phyloP scores from a whole-genome alignment of 2,888 invertebrate species.

The Disparrhopalites patrizii region DNA sequence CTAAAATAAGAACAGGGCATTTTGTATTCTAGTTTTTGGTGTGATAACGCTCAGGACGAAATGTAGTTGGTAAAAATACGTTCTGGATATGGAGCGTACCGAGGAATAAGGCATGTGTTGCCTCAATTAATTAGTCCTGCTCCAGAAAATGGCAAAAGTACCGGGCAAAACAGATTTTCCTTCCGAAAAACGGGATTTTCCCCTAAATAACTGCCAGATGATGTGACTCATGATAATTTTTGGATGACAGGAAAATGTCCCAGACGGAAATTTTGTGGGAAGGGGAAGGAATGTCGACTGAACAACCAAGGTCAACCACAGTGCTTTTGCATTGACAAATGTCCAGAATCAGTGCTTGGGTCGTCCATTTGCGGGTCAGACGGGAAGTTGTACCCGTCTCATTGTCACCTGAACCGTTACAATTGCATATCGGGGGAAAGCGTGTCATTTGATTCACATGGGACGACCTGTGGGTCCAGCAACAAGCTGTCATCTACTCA shows the following conservation, averaged over 20 bases:
- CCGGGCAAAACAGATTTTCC: too few relatives aligned
- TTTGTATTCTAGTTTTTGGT: too few relatives aligned
- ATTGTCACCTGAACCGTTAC: constrained; percentile 43
- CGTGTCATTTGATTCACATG: constrained; percentile 10
- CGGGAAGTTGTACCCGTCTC: constrained; percentile 34
- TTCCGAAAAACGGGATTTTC: too few relatives aligned
- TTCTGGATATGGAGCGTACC: too few relatives aligned
- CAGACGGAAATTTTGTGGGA: constrained; percentile 36
- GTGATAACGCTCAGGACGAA: too few relatives aligned
- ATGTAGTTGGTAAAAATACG: too few relatives aligned
- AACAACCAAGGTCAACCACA: constrained; percentile 39
- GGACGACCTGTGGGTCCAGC: constrained; percentile 26
- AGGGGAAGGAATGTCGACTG: constrained; percentile 44
- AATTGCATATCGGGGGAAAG: constrained; percentile 29
- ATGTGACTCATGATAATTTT: too few relatives aligned
- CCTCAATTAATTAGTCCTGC: too few relatives aligned
- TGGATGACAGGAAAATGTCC: constrained; percentile 31
- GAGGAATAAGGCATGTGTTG: too few relatives aligned
- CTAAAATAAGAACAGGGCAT: too few relatives aligned
- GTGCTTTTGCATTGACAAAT: constrained; percentile 44
- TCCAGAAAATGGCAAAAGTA: too few relatives aligned
- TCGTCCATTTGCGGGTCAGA: constrained; percentile 43
- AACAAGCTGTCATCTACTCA: constrained; percentile 22
- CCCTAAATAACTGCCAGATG: too few relatives aligned
- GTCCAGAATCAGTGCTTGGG: constrained; percentile 30